phyloP scores from a whole-genome alignment of 2,888 invertebrate genomes.

The Tetropium fuscum region DNA sequence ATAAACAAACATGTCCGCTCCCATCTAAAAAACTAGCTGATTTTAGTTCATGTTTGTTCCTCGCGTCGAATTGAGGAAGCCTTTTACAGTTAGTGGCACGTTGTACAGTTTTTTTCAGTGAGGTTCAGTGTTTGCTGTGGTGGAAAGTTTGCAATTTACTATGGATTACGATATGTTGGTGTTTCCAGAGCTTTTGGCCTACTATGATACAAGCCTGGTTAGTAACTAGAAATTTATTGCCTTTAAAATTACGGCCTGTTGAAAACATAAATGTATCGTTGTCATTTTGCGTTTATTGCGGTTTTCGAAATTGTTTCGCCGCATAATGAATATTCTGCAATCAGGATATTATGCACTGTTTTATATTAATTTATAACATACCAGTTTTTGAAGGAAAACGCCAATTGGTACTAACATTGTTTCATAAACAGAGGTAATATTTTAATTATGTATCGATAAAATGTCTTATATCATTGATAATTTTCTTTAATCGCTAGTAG shows the following conservation, averaged over 20 bases:
- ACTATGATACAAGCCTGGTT: constrained; percentile 69
- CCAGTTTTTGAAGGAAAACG: too few species aligned
- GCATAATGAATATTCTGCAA: constrained; percentile 34
- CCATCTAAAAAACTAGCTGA: constrained; percentile 56
- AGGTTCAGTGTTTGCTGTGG: constrained; percentile 16
- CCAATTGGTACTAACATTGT: too few species aligned
- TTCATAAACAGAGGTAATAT: too few species aligned
- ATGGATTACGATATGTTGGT: constrained; percentile 78
- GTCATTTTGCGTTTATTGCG: constrained; percentile 31
- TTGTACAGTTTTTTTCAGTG: constrained; percentile 15
- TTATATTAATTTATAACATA: too few species aligned
- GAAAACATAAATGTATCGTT: constrained; percentile 30
- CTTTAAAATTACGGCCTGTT: constrained; percentile 25
- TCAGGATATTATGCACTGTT: not conserved
- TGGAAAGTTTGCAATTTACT: constrained; percentile 12
- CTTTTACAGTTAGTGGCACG: not conserved
- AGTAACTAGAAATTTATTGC: constrained; percentile 36
- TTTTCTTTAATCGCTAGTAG: too few species aligned
- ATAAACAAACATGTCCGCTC: constrained; percentile 64
- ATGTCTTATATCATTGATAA: too few species aligned
- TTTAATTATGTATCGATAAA: too few species aligned
- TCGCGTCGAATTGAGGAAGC: constrained; percentile 28
- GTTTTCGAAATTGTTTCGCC: constrained; percentile 46
- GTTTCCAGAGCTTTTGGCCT: constrained; percentile 73
- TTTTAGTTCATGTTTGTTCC: constrained; percentile 57